Base-by-base conservation (phyloP, 2,113 vertebrate genomes). In the Rhinichthys klamathensis region DNA sequence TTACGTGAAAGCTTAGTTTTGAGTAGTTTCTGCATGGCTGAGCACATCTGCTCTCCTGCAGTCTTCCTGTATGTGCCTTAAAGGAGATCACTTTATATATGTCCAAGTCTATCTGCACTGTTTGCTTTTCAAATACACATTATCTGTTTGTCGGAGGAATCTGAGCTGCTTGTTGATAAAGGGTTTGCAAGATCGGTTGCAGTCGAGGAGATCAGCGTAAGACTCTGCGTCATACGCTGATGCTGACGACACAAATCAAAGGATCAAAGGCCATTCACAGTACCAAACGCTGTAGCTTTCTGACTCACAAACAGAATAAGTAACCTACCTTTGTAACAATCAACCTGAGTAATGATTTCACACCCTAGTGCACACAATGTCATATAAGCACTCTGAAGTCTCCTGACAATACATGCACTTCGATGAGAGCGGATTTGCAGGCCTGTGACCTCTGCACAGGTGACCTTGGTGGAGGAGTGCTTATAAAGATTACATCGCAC, bases 401-500 rank as follows among this genome's bases (percentile, higher is more conserved):
- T 15, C 49, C 73, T 54, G 30, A 84, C 61, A 56, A 23, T 30
- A 63, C 76, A 15, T 32, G n/a, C 30, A 67, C 27, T 38, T 49
- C 15, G 23, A 18, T 3, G 27, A 46, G 44, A 69, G 61, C 61
- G 18, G 81, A 41, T 56, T 38, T 16, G 32, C 69, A 74, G 23
- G 51, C 46, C 74, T 30, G 3, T 49, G 61, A 80, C 65, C 65
- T 63, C 25, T 49, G 46, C 70, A 79, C 65, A 67, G 46, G 75
- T 89, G 85, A 84, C 88, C 85, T 89, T 89, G 88, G 46, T 78
- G 44, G 78, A 87, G 70, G 51, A 82, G 51, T 76, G 77, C 75
- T 83, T 82, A 23, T 16, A 51, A 69, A 70, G 27, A 54, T 72
- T 58, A 56, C 67, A 83, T 54, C 21, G 35, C 46, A 35, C 18